These are phyloP conservation scores for Mechanitis mazaeus DNA, from an alignment of 2,888 invertebrate genomes.

Conservation along the genomic window DNA sequence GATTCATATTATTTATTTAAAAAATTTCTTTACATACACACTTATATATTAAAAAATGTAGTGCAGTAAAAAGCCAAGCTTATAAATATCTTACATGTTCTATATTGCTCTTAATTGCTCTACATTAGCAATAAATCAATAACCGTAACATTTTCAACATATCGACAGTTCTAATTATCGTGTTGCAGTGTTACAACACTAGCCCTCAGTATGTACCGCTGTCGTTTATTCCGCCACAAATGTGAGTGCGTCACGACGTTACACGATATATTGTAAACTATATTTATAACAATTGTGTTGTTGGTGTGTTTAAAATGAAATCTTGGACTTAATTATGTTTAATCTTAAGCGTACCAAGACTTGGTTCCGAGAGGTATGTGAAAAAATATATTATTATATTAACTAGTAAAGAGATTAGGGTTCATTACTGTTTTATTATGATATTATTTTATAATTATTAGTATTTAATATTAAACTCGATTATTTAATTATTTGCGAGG, in stretches of 20 bases:
- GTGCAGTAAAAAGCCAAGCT: no score
- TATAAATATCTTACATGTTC: no score
- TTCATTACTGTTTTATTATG: no score
- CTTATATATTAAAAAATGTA: no score
- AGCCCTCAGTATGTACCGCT: constrained; percentile 34
- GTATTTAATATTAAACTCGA: constrained; percentile 7
- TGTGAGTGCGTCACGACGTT: constrained; percentile 40
- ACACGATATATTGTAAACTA: constrained; percentile 29
- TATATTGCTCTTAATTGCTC: not conserved
- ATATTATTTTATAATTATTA: no score
- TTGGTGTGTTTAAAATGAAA: constrained; percentile 26
- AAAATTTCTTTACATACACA: no score
- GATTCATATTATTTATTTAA: no score
- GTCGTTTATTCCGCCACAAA: constrained; percentile 33
- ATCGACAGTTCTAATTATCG: constrained; percentile 27
- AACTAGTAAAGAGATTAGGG: no score
- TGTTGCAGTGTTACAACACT: constrained; percentile 32
- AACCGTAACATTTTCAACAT: constrained; percentile 7
- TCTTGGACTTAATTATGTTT: constrained; percentile 38
- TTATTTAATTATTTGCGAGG: not conserved
- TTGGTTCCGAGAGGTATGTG: constrained; percentile 59
- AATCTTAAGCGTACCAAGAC: constrained; percentile 56
- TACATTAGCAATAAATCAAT: constrained; percentile 3
- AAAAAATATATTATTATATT: not conserved
- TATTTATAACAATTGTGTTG: constrained; percentile 28